Evolutionary conservation across 2,113 vertebrate genomes (phyloP).

Genomic region (Sporophila hypoxantha): DNA sequence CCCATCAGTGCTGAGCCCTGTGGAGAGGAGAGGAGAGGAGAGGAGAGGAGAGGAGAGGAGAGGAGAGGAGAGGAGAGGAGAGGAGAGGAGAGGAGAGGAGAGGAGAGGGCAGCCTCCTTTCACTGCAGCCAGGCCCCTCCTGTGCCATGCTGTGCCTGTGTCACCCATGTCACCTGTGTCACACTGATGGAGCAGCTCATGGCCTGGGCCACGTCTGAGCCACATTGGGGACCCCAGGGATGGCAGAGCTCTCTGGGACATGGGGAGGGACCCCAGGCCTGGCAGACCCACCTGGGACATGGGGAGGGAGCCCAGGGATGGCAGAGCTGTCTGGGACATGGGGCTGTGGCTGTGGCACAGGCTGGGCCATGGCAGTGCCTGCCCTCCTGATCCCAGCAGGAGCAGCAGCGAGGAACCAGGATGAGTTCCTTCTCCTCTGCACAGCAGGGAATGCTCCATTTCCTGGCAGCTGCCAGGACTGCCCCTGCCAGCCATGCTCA

Average conservation of each 20-base stretch:
- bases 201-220: background rate
- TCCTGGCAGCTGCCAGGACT: background rate
- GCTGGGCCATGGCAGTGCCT: background rate
- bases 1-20: background rate
- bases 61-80: background rate
- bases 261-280: background rate
- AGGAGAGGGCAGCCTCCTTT: too few relatives aligned
- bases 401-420: background rate
- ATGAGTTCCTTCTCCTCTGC: background rate
- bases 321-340: background rate
- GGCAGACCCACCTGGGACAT: background rate
- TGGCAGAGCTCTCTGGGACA: background rate
- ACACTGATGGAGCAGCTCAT: background rate
- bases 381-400: rapidly evolving
- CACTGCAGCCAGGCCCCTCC: too few relatives aligned
- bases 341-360: rapidly evolving
- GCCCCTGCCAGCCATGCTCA: background rate
- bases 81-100: too few relatives aligned
- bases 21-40: background rate
- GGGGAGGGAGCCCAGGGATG: background rate
- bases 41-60: too few relatives aligned
- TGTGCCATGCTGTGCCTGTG: too few relatives aligned
- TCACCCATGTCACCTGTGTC: background rate
- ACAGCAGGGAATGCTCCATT: background rate
- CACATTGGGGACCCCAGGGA: background rate